These are phyloP conservation scores for Oreochromis grahami DNA, from an alignment of 2,797 vertebrate species.

Conservation along the genomic window DNA sequence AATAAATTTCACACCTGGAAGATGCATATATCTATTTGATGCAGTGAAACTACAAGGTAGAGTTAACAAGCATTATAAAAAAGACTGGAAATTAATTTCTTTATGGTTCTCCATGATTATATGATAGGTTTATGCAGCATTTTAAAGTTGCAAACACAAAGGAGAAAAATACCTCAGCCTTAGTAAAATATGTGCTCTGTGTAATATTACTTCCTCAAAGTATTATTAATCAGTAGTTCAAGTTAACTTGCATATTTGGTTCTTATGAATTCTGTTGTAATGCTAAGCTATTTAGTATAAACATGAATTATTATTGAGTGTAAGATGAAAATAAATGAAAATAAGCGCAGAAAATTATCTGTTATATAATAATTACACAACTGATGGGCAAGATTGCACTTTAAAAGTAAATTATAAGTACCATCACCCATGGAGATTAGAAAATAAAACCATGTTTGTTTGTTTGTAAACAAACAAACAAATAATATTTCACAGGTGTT, in stretches of 20 bases:
- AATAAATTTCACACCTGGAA: background rate
- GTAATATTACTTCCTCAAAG: background rate
- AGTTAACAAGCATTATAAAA: background rate
- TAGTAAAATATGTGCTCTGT: background rate
- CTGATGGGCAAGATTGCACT: background rate
- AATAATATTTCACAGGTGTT: background rate
- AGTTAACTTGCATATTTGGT: background rate
- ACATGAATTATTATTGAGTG: background rate
- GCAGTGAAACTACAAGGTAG: background rate
- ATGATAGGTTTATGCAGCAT: background rate
- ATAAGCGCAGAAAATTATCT: background rate
- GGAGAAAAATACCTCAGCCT: background rate
- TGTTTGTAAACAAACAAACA: background rate
- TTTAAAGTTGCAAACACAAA: background rate
- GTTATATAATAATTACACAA: background rate
- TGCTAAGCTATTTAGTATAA: background rate
- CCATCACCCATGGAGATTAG: too few species aligned
- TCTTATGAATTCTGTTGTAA: background rate
- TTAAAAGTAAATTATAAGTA: background rate
- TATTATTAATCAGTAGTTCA: background rate
- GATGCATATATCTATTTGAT: accelerated
- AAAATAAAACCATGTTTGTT: background rate
- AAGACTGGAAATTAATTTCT: accelerated
- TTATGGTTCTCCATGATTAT: background rate
- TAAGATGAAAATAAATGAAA: background rate